Evolutionary conservation across 2,113 vertebrate genomes (phyloP).

Genomic region (Jacana jacana): DNA sequence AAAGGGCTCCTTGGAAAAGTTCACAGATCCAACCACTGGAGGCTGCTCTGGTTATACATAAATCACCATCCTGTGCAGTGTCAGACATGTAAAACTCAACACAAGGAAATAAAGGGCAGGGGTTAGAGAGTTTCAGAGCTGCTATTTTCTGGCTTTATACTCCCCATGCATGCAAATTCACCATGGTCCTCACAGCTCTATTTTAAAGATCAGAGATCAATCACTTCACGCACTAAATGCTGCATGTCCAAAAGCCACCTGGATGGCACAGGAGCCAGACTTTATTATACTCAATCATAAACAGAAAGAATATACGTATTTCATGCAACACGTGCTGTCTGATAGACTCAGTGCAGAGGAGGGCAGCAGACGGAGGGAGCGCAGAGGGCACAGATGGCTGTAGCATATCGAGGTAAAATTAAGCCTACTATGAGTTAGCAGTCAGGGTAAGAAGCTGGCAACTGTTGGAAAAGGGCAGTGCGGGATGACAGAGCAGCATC

Average conservation of each 20-base stretch:
- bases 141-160: not conserved
- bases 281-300: not conserved
- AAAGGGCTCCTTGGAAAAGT: not conserved
- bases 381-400: not conserved
- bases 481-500: not conserved
- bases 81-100: not conserved
- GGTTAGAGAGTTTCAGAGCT: not conserved
- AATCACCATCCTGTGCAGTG: not conserved
- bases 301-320: not conserved
- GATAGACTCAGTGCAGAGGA: not conserved
- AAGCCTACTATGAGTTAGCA: not conserved
- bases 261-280: not conserved
- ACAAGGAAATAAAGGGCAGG: not conserved
- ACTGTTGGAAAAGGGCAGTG: not conserved
- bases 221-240: not conserved
- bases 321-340: not conserved
- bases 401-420: not conserved
- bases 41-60: constrained; percentile 57
- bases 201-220: not conserved
- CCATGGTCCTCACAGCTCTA: not conserved
- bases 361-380: not conserved
- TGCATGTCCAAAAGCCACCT: not conserved
- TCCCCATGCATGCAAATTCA: not conserved
- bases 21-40: constrained; percentile 36
- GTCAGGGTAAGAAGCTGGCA: not conserved